Conservation (phyloP, 2,113 vertebrate species). For the Callipepla californica region DNA sequence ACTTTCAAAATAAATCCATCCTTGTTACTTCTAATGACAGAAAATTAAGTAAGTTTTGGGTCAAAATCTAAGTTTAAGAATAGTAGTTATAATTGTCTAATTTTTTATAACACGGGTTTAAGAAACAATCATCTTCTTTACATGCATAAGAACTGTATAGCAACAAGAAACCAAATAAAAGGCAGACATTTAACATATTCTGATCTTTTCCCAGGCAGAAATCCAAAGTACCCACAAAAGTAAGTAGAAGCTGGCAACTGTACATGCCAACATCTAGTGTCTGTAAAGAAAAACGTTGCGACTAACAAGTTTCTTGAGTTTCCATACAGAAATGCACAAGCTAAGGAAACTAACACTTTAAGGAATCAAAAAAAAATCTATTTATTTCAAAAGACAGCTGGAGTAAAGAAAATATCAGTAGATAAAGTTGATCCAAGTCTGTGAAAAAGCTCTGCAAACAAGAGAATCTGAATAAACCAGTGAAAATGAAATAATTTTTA, state of each 20-base stretch:
- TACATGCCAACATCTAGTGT: background rate
- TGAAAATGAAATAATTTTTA: background rate
- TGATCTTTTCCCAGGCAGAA: background rate
- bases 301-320: background rate
- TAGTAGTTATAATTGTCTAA: background rate
- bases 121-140: background rate
- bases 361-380: background rate
- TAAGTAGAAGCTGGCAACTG: background rate
- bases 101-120: background rate
- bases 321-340: background rate
- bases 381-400: conserved; percentile 5
- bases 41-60: conserved; percentile 4
- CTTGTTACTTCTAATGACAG: background rate
- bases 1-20: background rate
- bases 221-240: background rate
- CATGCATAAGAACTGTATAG: background rate
- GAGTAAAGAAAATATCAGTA: background rate
- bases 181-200: background rate
- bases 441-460: background rate
- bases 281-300: background rate
- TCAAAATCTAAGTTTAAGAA: conserved; percentile 30
- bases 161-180: background rate
- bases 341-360: background rate
- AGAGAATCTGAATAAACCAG: background rate
- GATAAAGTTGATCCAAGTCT: background rate